These are phyloP conservation scores for Rhinopomastus cyanomelas DNA, from an alignment of 2,113 vertebrate species.

Conservation along the genomic window DNA sequence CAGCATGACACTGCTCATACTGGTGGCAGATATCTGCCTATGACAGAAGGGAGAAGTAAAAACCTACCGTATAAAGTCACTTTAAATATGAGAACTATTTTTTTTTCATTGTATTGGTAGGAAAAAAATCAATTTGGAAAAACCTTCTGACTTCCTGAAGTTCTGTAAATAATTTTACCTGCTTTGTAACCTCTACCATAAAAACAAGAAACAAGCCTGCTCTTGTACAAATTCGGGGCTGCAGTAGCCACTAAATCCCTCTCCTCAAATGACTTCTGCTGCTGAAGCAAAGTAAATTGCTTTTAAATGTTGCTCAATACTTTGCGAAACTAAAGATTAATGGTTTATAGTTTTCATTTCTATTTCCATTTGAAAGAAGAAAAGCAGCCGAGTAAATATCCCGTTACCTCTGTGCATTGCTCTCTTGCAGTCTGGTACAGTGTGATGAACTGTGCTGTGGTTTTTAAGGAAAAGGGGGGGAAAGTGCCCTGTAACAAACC, in stretches of 20 bases:
- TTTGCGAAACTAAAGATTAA: constrained; percentile 73
- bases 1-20: neutral
- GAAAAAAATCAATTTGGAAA: neutral
- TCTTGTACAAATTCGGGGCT: neutral
- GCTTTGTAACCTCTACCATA: neutral
- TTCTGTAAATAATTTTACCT: neutral
- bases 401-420: neutral
- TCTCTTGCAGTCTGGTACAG: neutral
- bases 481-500: neutral
- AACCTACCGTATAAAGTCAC: neutral
- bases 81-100: neutral
- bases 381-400: constrained; percentile 38
- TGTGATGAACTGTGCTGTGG: neutral
- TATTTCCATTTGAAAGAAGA: constrained; percentile 57
- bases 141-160: neutral
- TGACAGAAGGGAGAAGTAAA: neutral
- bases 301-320: constrained; percentile 64
- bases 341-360: constrained; percentile 69
- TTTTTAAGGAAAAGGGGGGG: neutral
- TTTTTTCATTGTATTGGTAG: neutral
- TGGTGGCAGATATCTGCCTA: fast-evolving
- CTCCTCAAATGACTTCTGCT: constrained; percentile 39
- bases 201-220: neutral
- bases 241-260: constrained; percentile 55
- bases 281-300: constrained; percentile 62